Evolutionary conservation across 2,888 invertebrate species (phyloP).

Genomic region (Drosophila mercatorum): DNA sequence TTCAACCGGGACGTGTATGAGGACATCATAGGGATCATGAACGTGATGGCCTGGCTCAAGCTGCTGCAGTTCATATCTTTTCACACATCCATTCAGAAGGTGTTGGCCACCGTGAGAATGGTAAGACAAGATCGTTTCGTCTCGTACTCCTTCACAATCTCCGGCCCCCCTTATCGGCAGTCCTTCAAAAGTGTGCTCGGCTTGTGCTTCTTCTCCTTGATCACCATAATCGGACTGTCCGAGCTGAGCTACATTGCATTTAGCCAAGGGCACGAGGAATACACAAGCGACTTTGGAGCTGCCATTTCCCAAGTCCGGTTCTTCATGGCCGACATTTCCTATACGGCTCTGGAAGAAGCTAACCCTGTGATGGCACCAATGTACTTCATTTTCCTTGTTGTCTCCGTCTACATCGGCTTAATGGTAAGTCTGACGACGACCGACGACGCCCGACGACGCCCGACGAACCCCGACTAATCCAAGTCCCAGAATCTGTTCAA

Average conservation of each 20-base stretch:
- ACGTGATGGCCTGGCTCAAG: constrained; percentile 20
- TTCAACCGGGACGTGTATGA: constrained; percentile 13
- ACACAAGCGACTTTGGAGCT: not conserved
- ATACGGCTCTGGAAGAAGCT: not conserved
- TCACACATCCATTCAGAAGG: constrained; percentile 17
- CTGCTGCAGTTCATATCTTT: constrained; percentile 24
- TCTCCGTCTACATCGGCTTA: constrained; percentile 1
- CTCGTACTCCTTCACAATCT: not conserved
- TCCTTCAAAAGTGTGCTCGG: constrained; percentile 8
- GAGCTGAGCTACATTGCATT: constrained; percentile 21
- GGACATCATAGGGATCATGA: not conserved
- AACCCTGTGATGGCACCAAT: constrained; percentile 9
- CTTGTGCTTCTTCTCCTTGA: constrained; percentile 3
- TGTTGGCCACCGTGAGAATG: not conserved
- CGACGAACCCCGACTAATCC: accelerated
- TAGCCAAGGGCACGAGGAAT: not conserved
- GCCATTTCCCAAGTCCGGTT: constrained; percentile 7
- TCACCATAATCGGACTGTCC: constrained; percentile 1
- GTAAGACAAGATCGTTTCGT: not conserved
- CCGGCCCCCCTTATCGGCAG: not conserved
- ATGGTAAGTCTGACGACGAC: constrained; percentile 13
- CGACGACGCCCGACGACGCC: too few relatives aligned
- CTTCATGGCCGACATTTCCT: constrained; percentile 16
- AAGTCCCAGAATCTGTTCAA: constrained; percentile 28
- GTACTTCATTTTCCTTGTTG: constrained; percentile 3